A percentile compares a stretch with the other conserved stretches of the same genome.
These are phyloP conservation scores for Acyrthosiphon pisum DNA, from an alignment of 1,140 invertebrate species.

Conservation along the genomic window DNA sequence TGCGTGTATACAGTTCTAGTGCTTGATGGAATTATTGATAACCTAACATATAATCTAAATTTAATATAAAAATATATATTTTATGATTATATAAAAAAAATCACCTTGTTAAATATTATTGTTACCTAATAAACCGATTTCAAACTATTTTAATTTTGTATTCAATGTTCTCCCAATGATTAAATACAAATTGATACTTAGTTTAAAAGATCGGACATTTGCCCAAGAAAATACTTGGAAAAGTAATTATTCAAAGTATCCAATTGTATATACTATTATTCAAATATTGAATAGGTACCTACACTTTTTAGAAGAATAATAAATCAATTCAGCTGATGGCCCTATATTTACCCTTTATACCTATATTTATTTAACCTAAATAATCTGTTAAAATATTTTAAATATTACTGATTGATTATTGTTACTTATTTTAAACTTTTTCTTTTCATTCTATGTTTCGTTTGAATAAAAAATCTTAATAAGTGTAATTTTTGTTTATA, in stretches of 20 bases:
- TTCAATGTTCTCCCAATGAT: background rate
- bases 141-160: conserved; percentile 2
- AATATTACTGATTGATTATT: background rate
- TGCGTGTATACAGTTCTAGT: background rate
- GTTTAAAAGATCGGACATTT: background rate
- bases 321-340: background rate
- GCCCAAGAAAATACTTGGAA: background rate
- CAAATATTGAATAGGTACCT: background rate
- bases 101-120: background rate
- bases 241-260: background rate
- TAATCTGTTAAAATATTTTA: background rate
- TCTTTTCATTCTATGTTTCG: background rate
- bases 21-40: background rate
- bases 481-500: background rate
- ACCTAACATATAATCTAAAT: background rate
- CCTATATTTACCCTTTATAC: background rate
- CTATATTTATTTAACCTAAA: background rate
- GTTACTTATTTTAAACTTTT: background rate
- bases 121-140: background rate
- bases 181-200: background rate
- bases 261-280: background rate
- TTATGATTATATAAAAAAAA: background rate
- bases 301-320: background rate
- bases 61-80: background rate
- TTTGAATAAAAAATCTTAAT: background rate